Conservation (phyloP, 2,797 vertebrate species). For the Anisognathus igniventris region DNA sequence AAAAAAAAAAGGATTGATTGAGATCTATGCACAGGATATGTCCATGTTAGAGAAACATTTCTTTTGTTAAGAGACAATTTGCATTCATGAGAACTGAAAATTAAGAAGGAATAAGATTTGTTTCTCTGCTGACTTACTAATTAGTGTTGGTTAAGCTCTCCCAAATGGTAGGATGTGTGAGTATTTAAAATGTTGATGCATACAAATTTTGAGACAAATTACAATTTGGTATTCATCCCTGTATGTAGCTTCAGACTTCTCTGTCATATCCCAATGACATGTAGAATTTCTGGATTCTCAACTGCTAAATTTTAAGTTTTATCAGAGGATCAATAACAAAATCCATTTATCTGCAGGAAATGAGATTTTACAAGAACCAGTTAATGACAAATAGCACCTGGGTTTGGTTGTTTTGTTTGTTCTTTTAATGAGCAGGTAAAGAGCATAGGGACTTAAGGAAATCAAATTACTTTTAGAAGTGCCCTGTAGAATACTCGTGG, state of each 20-base stretch:
- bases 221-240: not conserved
- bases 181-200: not conserved
- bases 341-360: not conserved
- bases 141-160: conserved; percentile 36
- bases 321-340: not conserved
- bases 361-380: not conserved
- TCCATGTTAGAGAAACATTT: conserved; percentile 30
- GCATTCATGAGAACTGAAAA: conserved; percentile 31
- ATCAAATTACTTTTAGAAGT: not conserved
- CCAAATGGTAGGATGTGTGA: not conserved
- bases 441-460: not conserved
- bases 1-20: not conserved
- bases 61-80: conserved; percentile 35
- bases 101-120: conserved; percentile 1
- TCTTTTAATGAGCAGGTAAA: not conserved
- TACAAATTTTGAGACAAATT: not conserved
- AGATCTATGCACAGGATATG: not conserved
- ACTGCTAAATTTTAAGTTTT: not conserved
- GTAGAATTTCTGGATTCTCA: not conserved
- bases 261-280: not conserved
- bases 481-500: not conserved
- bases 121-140: not conserved
- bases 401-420: not conserved
- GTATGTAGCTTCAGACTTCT: not conserved
- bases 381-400: not conserved